Evolutionary conservation across 2,113 vertebrate species (phyloP).

Genomic region (Addax nasomaculatus): DNA sequence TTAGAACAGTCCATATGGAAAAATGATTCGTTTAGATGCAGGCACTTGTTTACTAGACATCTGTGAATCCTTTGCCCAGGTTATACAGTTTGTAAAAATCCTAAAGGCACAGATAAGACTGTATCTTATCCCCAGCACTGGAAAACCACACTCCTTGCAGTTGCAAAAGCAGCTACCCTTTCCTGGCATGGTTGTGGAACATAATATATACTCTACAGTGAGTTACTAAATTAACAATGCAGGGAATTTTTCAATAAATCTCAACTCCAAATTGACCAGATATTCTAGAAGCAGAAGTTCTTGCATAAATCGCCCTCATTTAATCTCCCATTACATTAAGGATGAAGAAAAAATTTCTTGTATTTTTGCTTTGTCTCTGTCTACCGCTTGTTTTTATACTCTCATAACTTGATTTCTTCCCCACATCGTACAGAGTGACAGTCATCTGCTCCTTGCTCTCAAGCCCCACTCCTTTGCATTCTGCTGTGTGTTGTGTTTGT

Average conservation of each 20-base stretch:
- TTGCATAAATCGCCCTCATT: background rate
- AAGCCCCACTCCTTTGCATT: background rate
- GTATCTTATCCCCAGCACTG: background rate
- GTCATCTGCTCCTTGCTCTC: background rate
- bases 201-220: background rate
- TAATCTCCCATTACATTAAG: background rate
- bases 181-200: background rate
- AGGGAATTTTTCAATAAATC: background rate
- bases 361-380: background rate
- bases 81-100: background rate
- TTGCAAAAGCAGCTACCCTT: background rate
- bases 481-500: background rate
- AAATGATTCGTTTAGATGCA: background rate
- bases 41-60: background rate
- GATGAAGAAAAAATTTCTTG: background rate
- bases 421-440: rapidly evolving
- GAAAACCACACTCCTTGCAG: background rate
- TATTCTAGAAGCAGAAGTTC: background rate
- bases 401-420: background rate
- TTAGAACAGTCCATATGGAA: background rate
- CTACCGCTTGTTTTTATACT: background rate
- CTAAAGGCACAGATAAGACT: background rate
- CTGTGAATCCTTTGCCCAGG: background rate
- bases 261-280: background rate
- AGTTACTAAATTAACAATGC: background rate